phyloP scores from a whole-genome alignment of 2,888 invertebrate species.

The Glaucopsyche alexis region DNA sequence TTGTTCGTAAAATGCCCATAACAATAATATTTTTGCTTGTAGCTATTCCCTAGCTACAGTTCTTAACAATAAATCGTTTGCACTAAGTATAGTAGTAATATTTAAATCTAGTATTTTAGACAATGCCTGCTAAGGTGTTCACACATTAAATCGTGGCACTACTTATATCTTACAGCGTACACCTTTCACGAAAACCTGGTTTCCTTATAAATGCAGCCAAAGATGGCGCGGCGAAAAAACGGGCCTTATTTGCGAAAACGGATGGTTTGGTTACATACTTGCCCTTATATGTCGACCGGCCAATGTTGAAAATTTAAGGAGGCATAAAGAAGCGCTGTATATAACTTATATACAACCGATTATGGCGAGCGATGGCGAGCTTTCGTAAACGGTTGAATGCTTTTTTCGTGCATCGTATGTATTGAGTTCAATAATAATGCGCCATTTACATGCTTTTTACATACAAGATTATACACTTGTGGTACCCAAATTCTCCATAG shows the following conservation, averaged over 20 bases:
- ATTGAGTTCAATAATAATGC: neutral
- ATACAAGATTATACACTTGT: too few relatives aligned
- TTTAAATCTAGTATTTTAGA: slow-evolving; percentile 4
- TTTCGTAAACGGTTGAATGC: slow-evolving; percentile 10
- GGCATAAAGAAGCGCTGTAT: slow-evolving; percentile 20
- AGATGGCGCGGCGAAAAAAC: slow-evolving; percentile 49
- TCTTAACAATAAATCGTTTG: neutral
- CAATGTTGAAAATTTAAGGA: slow-evolving; percentile 34
- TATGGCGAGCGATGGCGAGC: neutral
- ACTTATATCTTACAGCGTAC: slow-evolving; percentile 35
- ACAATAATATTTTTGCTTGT: slow-evolving; percentile 5
- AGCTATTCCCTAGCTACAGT: neutral
- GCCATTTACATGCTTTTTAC: neutral
- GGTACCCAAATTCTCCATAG: too few relatives aligned
- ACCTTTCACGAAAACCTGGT: slow-evolving; percentile 57
- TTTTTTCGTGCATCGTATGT: neutral
- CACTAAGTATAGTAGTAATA: neutral
- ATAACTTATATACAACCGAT: slow-evolving; percentile 25
- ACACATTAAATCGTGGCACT: slow-evolving; percentile 49
- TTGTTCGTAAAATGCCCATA: slow-evolving; percentile 21
- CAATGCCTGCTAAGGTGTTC: slow-evolving; percentile 36
- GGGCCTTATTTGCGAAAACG: slow-evolving; percentile 52
- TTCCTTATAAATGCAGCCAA: slow-evolving; percentile 58
- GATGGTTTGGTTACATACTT: slow-evolving; percentile 49
- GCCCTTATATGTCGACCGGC: slow-evolving; percentile 50